phyloP scores from a whole-genome alignment of 1,140 invertebrate genomes.

The Stegodyphus mimosarum region DNA sequence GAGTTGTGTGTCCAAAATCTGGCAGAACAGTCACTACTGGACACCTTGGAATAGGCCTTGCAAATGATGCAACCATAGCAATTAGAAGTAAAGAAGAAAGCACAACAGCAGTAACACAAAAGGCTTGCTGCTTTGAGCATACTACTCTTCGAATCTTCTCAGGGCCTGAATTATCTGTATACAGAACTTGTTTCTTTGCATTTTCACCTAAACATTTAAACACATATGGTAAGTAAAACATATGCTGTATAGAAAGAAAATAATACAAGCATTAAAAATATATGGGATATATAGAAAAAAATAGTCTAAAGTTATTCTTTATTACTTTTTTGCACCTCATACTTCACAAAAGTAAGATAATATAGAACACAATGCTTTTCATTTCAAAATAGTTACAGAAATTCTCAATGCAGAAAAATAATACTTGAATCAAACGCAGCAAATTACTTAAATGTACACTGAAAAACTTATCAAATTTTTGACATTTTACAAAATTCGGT shows the following conservation, averaged over 20 bases:
- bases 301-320: too few relatives aligned
- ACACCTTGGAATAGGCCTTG: conserved; percentile 74
- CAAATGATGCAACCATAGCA: conserved; percentile 89
- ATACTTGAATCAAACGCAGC: too few relatives aligned
- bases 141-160: conserved; percentile 79
- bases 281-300: too few relatives aligned
- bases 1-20: conserved; percentile 3
- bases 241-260: not conserved
- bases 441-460: too few relatives aligned
- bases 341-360: too few relatives aligned
- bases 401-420: too few relatives aligned
- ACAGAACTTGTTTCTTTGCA: conserved; percentile 78
- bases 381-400: too few relatives aligned
- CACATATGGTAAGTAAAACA: not conserved
- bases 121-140: conserved; percentile 86
- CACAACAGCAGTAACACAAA: conserved; percentile 81
- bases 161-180: conserved; percentile 72
- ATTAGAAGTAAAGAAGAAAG: conserved; percentile 83
- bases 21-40: conserved; percentile 11
- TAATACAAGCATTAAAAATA: not conserved
- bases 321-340: too few relatives aligned
- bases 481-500: too few relatives aligned
- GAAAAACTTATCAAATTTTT: too few relatives aligned
- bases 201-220: conserved; percentile 74
- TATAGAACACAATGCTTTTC: too few relatives aligned